Percentiles rank a stretch among this genome's conserved stretches.
phyloP scores from a whole-genome alignment of 2,797 vertebrate genomes.

The Carcharodon carcharias region DNA sequence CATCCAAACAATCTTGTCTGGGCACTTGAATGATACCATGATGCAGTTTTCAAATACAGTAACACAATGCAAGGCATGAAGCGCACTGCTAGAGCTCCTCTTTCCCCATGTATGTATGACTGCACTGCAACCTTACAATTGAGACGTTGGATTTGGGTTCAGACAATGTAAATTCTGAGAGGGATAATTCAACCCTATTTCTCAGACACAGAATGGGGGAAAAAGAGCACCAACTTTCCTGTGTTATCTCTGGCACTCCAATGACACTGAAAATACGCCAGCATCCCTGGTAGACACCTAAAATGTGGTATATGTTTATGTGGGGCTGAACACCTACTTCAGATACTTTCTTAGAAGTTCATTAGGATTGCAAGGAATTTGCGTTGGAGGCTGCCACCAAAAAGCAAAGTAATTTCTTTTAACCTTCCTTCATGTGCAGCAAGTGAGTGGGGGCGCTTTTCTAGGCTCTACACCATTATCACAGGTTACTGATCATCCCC shows the following conservation, averaged over 20 bases:
- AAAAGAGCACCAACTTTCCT: neutral
- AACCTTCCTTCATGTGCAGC: neutral
- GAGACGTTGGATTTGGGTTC: neutral
- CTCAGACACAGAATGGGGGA: neutral
- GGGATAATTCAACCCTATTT: neutral
- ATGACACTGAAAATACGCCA: neutral
- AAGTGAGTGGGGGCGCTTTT: neutral
- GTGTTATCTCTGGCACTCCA: neutral
- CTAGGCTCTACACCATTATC: neutral
- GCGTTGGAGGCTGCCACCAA: neutral
- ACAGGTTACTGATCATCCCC: neutral
- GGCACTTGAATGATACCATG: neutral
- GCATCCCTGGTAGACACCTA: neutral
- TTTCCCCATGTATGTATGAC: neutral
- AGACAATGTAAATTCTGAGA: neutral
- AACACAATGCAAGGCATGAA: neutral
- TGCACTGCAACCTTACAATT: neutral
- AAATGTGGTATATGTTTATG: neutral
- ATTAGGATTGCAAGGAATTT: neutral
- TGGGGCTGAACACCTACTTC: neutral
- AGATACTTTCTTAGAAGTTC: neutral
- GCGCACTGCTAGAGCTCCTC: neutral
- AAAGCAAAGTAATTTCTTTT: neutral
- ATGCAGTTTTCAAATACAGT: neutral
- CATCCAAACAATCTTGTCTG: neutral